Evolutionary conservation across 1,140 invertebrate genomes (phyloP).

Genomic region (Caenorhabditis tropicalis): DNA sequence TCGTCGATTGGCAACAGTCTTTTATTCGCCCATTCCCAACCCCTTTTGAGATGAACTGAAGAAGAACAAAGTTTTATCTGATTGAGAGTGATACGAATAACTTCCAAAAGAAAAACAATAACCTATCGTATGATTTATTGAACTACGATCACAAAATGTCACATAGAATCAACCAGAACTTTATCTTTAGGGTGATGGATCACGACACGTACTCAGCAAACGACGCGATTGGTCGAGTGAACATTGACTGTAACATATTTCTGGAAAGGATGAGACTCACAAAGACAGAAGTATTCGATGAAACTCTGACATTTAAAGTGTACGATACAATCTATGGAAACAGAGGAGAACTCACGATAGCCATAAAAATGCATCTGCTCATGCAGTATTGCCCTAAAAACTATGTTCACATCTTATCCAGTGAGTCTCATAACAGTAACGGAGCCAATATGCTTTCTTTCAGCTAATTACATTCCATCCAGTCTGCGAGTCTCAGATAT

Average conservation of each 20-base stretch:
- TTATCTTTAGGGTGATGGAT: constrained; percentile 53
- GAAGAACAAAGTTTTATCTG: too few relatives aligned
- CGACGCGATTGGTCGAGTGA: constrained; percentile 43
- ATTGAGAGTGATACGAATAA: too few relatives aligned
- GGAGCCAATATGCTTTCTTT: background rate
- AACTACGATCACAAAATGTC: too few relatives aligned
- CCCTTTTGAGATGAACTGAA: too few relatives aligned
- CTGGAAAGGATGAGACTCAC: constrained; percentile 39
- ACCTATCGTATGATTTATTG: too few relatives aligned
- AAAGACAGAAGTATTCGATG: background rate
- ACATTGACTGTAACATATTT: constrained; percentile 47
- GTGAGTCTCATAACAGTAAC: background rate
- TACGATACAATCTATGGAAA: constrained; percentile 49
- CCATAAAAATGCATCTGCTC: background rate
- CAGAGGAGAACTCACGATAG: constrained; percentile 29
- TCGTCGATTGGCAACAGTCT: too few relatives aligned
- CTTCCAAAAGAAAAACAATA: too few relatives aligned
- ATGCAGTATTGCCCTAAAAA: constrained; percentile 31
- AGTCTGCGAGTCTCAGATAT: background rate
- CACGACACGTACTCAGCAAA: constrained; percentile 52
- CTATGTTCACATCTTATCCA: constrained; percentile 47
- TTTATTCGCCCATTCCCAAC: too few relatives aligned
- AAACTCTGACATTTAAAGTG: constrained; percentile 24
- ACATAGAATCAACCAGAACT: too few relatives aligned
- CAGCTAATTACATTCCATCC: background rate